Percentiles rank a stretch among this genome's conserved stretches.
phyloP scores from a whole-genome alignment of 2,888 invertebrate species.

The Polietes domitor region DNA sequence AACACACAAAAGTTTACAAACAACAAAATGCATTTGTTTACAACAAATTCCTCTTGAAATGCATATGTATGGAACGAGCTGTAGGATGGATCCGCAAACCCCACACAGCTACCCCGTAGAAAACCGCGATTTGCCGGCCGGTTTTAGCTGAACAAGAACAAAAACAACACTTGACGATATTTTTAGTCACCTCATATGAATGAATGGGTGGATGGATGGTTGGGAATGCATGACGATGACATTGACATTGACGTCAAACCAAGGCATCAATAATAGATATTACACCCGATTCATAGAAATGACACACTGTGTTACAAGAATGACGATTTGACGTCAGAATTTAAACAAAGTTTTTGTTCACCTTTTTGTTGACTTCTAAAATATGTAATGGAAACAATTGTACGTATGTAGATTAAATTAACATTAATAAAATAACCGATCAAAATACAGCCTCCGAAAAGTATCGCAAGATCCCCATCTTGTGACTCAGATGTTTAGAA shows the following conservation, averaged over 20 bases:
- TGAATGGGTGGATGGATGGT: constrained; percentile 1
- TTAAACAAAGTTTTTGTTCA: too few species aligned
- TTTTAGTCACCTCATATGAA: constrained; percentile 46
- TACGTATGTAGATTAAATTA: too few species aligned
- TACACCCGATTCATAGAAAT: background rate
- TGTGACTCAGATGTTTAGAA: too few species aligned
- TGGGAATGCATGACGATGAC: constrained; percentile 11
- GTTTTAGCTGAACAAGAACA: constrained; percentile 27
- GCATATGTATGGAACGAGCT: background rate
- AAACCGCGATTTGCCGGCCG: constrained; percentile 20
- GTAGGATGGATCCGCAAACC: background rate
- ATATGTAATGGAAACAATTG: too few species aligned
- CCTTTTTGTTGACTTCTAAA: too few species aligned
- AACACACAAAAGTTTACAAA: background rate
- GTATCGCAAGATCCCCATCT: too few species aligned
- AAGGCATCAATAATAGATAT: background rate
- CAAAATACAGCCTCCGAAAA: too few species aligned
- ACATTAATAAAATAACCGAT: too few species aligned
- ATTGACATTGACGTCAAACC: constrained; percentile 66
- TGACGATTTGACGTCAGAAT: too few species aligned
- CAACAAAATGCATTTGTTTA: background rate
- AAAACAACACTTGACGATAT: constrained; percentile 43
- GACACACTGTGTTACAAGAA: background rate
- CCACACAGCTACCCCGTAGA: background rate
- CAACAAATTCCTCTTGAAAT: background rate